Percentiles rank a stretch among this genome's conserved stretches.
Evolutionary conservation across 2,113 vertebrate species (phyloP).

Genomic region (Scopus umbretta): DNA sequence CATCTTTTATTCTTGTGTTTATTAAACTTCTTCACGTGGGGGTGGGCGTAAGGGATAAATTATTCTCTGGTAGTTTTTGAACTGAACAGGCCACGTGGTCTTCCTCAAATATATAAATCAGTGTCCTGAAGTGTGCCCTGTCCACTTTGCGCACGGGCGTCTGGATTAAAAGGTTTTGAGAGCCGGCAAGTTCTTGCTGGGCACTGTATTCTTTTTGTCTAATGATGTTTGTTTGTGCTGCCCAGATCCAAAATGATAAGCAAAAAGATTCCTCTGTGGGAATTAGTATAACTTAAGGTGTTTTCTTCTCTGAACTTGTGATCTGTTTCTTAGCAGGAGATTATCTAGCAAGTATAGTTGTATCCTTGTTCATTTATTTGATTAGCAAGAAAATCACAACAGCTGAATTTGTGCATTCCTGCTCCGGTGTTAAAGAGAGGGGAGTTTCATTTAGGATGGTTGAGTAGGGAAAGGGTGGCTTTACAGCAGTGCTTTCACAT

Average conservation of each 20-base stretch:
- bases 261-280: background rate
- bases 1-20: constrained; percentile 60
- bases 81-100: background rate
- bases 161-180: background rate
- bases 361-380: background rate
- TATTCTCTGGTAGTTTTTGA: background rate
- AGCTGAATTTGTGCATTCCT: background rate
- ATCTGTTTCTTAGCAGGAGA: background rate
- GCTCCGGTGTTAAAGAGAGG: background rate
- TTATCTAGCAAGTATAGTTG: background rate
- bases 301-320: background rate
- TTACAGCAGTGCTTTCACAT: background rate
- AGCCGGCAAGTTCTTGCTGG: background rate
- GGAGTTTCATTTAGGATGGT: background rate
- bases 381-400: background rate
- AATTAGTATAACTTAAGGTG: background rate
- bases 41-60: background rate
- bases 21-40: constrained; percentile 44
- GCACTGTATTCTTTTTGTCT: background rate
- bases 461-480: background rate
- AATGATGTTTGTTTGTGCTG: background rate
- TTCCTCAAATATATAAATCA: background rate
- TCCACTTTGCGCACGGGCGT: background rate
- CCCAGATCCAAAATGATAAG: background rate
- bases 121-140: background rate